Percentiles rank a stretch among this genome's conserved stretches.
Conservation (phyloP, 2,797 vertebrate species). For the Enteromius thamalakanensis region DNA sequence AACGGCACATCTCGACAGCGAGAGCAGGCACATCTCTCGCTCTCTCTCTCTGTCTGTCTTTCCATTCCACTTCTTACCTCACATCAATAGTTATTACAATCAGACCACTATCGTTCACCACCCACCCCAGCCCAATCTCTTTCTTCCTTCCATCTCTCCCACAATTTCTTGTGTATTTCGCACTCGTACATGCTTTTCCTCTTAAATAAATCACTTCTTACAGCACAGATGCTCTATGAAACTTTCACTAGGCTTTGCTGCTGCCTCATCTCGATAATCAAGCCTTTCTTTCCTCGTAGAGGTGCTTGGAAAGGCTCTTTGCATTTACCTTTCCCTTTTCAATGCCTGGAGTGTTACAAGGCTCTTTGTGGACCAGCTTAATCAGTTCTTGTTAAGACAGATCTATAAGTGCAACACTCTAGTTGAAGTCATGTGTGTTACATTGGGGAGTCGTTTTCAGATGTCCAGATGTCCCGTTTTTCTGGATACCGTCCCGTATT, state of each 20-base stretch:
- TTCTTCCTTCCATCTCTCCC: slow-evolving; percentile 48
- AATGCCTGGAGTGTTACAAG: slow-evolving; percentile 9
- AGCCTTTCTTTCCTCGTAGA: background rate
- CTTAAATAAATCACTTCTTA: slow-evolving; percentile 61
- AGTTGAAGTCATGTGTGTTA: background rate
- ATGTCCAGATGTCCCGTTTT: slow-evolving; percentile 20
- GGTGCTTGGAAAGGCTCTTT: background rate
- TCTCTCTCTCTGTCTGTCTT: background rate
- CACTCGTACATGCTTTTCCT: slow-evolving; percentile 42
- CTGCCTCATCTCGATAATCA: slow-evolving; percentile 42
- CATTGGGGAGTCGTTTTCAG: background rate
- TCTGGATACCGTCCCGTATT: background rate
- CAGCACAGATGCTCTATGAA: slow-evolving; percentile 62
- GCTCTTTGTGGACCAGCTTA: slow-evolving; percentile 10
- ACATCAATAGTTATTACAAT: slow-evolving; percentile 50
- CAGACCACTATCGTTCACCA: slow-evolving; percentile 36
- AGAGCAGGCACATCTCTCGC: slow-evolving; percentile 28
- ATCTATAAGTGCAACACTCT: background rate
- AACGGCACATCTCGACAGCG: background rate
- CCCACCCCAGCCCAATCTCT: background rate
- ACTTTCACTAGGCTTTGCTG: slow-evolving; percentile 52
- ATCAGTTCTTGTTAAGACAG: slow-evolving; percentile 23
- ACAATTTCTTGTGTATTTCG: slow-evolving; percentile 32
- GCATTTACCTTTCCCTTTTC: slow-evolving; percentile 7
- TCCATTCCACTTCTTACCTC: slow-evolving; percentile 32